Percentiles rank a stretch among this genome's conserved stretches.
Conservation (phyloP, 2,113 vertebrate species). For the human region DNA sequence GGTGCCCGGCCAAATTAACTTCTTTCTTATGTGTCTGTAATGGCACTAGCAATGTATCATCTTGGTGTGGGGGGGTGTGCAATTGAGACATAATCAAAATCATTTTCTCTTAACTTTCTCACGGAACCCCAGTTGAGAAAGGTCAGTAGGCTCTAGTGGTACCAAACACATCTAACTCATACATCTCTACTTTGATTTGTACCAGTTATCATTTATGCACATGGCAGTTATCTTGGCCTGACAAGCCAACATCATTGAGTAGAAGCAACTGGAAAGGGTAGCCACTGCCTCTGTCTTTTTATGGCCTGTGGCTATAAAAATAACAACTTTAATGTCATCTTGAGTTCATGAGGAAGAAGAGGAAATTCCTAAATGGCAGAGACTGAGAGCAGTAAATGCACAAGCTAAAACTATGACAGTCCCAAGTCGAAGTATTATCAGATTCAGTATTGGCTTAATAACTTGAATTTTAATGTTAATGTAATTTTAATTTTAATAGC, state of each 20-base stretch:
- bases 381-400: neutral
- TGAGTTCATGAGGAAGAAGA: neutral
- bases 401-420: neutral
- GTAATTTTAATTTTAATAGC: neutral
- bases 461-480: neutral
- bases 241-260: neutral
- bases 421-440: neutral
- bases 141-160: neutral
- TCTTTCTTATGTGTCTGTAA: neutral
- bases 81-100: neutral
- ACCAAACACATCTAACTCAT: neutral
- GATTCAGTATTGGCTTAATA: neutral
- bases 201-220: neutral
- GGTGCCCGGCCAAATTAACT: neutral
- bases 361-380: constrained; percentile 11
- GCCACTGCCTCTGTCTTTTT: neutral
- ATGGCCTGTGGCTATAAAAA: neutral
- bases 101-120: neutral
- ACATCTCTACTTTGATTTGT: neutral
- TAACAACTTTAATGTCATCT: neutral
- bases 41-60: neutral
- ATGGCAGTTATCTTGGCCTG: neutral
- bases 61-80: neutral
- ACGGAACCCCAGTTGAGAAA: neutral
- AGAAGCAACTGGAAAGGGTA: neutral